These are phyloP conservation scores for Bergia puertoricense DNA, from an alignment of 92 coral and sea anemone genomes.

Conservation along the genomic window DNA sequence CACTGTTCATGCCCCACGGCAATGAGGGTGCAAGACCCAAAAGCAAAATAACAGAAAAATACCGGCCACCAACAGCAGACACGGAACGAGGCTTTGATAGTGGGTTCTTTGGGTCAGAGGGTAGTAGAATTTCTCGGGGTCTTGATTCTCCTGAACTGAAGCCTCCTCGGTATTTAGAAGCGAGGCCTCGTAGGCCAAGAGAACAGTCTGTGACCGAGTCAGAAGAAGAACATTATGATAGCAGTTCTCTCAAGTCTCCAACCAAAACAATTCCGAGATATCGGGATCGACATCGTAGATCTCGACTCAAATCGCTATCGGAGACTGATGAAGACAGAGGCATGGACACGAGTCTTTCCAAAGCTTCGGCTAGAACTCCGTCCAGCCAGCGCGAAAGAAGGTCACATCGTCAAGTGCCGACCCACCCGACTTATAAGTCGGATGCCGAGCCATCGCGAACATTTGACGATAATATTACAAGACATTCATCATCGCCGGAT, in stretches of 20 bases:
- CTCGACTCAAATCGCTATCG: constrained; percentile 79
- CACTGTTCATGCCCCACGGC: constrained; percentile 79
- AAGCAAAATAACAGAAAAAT: constrained; percentile 56
- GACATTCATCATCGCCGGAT: constrained; percentile 80
- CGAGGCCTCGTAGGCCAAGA: constrained; percentile 52
- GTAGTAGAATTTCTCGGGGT: constrained; percentile 88
- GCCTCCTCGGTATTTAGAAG: constrained; percentile 45
- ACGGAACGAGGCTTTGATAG: constrained; percentile 94
- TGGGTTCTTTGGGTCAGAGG: constrained; percentile 98
- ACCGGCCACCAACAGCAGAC: constrained; percentile 74
- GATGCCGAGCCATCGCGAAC: constrained; percentile 70
- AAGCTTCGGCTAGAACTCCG: constrained; percentile 63
- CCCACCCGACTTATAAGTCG: constrained; percentile 69
- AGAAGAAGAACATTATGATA: constrained; percentile 61
- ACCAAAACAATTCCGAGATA: constrained; percentile 56
- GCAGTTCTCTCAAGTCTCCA: constrained; percentile 54
- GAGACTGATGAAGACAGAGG: constrained; percentile 85
- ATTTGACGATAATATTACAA: constrained; percentile 66
- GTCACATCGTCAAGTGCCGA: constrained; percentile 77
- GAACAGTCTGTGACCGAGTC: constrained; percentile 78
- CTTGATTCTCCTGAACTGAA: constrained; percentile 77
- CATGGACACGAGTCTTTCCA: constrained; percentile 67
- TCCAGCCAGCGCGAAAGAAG: constrained; percentile 80
- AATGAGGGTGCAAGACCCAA: constrained; percentile 73
- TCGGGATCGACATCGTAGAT: constrained; percentile 69